phyloP scores from a whole-genome alignment of 2,113 vertebrate species.

The Fukomys damarensis region DNA sequence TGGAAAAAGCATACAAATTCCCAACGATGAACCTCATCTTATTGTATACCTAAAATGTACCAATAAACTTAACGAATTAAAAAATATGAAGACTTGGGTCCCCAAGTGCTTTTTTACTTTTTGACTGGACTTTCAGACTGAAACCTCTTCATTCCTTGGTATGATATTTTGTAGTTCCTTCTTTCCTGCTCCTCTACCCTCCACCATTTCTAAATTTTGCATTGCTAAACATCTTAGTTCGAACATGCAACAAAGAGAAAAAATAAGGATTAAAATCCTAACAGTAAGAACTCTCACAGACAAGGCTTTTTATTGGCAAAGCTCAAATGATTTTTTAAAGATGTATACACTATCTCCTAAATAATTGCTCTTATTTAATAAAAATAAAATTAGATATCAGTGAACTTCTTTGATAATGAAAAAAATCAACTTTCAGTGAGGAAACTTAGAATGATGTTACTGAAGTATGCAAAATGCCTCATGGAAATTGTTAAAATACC shows the following conservation, averaged over 20 bases:
- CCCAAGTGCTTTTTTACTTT: neutral
- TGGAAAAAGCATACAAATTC: too few species aligned
- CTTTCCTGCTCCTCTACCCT: neutral
- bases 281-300: neutral
- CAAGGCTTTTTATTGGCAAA: neutral
- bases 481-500: neutral
- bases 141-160: neutral
- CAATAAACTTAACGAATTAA: too few species aligned
- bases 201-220: neutral
- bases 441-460: neutral
- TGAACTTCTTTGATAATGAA: neutral
- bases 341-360: neutral
- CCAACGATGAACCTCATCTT: too few species aligned
- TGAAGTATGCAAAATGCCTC: neutral
- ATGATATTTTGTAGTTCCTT: neutral
- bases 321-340: constrained; percentile 25
- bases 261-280: neutral
- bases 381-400: neutral
- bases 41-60: too few species aligned
- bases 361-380: neutral
- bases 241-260: neutral
- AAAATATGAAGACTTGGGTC: neutral
- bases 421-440: constrained; percentile 28
- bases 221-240: neutral
- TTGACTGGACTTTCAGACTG: neutral